Percentiles rank a stretch among this genome's conserved stretches.
Conservation (phyloP, 2,113 vertebrate species). For the Dryoscopus gambensis region DNA sequence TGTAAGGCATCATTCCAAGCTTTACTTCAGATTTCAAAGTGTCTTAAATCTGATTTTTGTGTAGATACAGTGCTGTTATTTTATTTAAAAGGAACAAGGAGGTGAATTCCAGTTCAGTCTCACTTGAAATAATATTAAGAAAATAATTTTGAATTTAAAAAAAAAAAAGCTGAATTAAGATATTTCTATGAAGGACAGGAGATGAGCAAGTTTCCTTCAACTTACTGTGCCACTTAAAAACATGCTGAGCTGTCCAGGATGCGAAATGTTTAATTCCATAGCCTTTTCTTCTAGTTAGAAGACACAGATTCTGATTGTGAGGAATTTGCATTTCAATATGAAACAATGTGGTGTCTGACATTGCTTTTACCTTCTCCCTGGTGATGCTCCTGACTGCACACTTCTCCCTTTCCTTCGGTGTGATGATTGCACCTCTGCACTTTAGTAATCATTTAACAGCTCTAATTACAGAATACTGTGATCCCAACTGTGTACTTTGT, state of each 20-base stretch:
- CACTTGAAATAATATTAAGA: not conserved
- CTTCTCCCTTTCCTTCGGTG: not conserved
- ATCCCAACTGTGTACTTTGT: conserved; percentile 71
- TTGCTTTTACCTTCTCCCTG: conserved; percentile 13
- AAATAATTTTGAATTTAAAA: not conserved
- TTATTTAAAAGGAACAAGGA: not conserved
- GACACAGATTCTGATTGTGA: not conserved
- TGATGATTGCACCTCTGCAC: conserved; percentile 44
- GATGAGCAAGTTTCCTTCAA: not conserved
- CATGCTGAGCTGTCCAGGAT: conserved; percentile 5
- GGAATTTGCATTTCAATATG: conserved; percentile 24
- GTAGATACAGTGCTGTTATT: not conserved
- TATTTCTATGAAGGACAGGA: not conserved
- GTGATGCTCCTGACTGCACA: not conserved
- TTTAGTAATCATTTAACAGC: conserved; percentile 66
- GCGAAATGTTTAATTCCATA: not conserved
- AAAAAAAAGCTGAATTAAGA: not conserved
- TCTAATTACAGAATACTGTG: conserved; percentile 55
- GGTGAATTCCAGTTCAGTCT: not conserved
- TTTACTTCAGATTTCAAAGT: not conserved
- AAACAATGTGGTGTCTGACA: not conserved
- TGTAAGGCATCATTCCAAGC: not conserved
- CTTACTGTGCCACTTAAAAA: not conserved
- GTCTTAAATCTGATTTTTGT: not conserved
- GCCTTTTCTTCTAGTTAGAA: conserved; percentile 19